A percentile compares a stretch with the other conserved stretches of the same genome.
Evolutionary conservation across 2,888 invertebrate genomes (phyloP).

Genomic region (Erpobdella octoculata): DNA sequence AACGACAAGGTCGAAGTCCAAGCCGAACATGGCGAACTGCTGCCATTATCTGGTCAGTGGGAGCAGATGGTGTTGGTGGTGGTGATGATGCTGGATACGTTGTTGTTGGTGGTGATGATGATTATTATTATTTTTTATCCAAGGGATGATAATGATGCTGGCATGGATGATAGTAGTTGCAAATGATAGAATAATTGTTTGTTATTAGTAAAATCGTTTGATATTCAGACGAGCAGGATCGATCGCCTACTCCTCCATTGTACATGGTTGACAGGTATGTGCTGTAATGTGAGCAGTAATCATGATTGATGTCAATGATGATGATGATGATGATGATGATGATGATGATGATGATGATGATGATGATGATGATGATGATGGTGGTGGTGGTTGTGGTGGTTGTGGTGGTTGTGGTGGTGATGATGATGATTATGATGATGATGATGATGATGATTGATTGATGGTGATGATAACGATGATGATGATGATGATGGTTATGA

Average conservation of each 20-base stretch:
- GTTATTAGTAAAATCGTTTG: too few species aligned
- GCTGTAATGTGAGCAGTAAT: too few species aligned
- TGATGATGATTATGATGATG: neutral
- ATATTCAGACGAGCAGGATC: too few species aligned
- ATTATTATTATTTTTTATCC: too few species aligned
- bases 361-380: neutral
- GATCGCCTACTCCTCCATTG: too few species aligned
- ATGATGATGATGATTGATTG: neutral
- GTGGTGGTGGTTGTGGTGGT: neutral
- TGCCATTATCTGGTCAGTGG: neutral
- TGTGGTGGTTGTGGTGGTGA: neutral
- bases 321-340: conserved; percentile 25
- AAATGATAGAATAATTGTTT: too few species aligned
- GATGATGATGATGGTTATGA: neutral
- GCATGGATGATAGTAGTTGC: too few species aligned
- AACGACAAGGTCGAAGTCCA: conserved; percentile 56
- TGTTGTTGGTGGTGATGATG: neutral
- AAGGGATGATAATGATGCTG: neutral
- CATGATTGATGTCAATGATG: neutral
- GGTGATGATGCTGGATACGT: neutral
- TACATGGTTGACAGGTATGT: too few species aligned
- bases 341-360: neutral
- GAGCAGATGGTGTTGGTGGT: neutral
- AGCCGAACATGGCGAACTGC: conserved; percentile 51
- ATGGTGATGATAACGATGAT: neutral